Conservation (phyloP, 2,797 vertebrate genomes). For the Acanthiza pusilla region DNA sequence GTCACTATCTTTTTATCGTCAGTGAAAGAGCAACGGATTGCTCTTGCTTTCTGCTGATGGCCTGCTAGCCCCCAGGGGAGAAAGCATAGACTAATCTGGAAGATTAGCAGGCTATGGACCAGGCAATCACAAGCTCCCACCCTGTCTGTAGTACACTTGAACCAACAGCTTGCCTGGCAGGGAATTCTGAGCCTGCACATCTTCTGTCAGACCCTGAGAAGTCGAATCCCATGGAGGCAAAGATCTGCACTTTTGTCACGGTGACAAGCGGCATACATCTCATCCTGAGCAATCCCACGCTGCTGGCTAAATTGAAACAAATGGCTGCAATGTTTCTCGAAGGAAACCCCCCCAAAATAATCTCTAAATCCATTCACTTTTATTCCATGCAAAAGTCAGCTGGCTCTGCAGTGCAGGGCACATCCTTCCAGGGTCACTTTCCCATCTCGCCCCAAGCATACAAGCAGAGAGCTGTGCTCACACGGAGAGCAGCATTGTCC, state of each 20-base stretch:
- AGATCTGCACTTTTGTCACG: conserved; percentile 14
- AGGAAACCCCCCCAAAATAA: background rate
- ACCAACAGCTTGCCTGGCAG: conserved; percentile 33
- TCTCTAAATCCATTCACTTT: background rate
- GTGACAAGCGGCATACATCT: background rate
- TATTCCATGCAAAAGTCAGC: background rate
- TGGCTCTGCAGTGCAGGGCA: background rate
- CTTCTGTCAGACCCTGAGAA: conserved; percentile 40
- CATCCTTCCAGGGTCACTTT: background rate
- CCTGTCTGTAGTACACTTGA: background rate
- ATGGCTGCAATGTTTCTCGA: background rate
- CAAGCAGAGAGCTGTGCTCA: background rate
- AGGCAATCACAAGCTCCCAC: conserved; percentile 25
- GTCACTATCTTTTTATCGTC: conserved; percentile 19
- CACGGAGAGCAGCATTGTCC: background rate
- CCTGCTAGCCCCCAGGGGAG: conserved; percentile 17
- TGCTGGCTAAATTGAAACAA: background rate
- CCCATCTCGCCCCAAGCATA: background rate
- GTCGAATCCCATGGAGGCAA: background rate
- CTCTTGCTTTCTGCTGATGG: conserved; percentile 47
- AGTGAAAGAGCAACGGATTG: conserved; percentile 39
- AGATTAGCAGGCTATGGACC: conserved; percentile 53
- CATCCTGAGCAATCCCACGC: background rate
- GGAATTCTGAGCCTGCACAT: conserved; percentile 48
- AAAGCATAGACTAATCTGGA: conserved; percentile 47